Conservation (phyloP, 2,888 invertebrate species). For the Spisula solida region DNA sequence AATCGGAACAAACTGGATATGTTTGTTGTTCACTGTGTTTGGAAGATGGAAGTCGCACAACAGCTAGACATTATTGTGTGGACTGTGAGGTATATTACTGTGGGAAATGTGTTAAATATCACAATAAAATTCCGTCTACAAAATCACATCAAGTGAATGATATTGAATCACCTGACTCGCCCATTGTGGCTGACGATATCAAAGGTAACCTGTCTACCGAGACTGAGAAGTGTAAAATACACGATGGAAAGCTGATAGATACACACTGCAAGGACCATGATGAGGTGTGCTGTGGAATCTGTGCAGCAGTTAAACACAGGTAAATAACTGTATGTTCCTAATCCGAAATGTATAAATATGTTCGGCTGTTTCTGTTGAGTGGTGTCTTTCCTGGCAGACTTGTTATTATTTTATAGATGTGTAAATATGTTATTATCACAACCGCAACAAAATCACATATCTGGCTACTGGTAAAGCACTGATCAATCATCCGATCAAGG, state of each 20-base stretch:
- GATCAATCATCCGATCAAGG: no score
- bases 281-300: slow-evolving; percentile 20
- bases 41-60: not conserved
- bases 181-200: not conserved
- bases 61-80: slow-evolving; percentile 11
- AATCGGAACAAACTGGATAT: not conserved
- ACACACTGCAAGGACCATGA: slow-evolving; percentile 16
- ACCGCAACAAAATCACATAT: no score
- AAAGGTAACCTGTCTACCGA: not conserved
- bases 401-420: no score
- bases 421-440: no score
- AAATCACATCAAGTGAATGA: not conserved
- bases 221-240: not conserved
- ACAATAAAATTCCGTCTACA: slow-evolving; percentile 3
- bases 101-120: not conserved
- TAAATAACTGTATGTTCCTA: not conserved
- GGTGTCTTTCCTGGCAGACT: no score
- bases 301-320: slow-evolving; percentile 26
- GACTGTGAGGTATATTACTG: slow-evolving; percentile 22
- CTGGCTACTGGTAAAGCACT: no score
- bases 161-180: not conserved
- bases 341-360: no score
- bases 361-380: no score
- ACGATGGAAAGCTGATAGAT: not conserved
- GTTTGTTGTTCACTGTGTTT: slow-evolving; percentile 10